Base-by-base conservation (phyloP, 1,140 invertebrate genomes). In the Drosophila ambigua region DNA sequence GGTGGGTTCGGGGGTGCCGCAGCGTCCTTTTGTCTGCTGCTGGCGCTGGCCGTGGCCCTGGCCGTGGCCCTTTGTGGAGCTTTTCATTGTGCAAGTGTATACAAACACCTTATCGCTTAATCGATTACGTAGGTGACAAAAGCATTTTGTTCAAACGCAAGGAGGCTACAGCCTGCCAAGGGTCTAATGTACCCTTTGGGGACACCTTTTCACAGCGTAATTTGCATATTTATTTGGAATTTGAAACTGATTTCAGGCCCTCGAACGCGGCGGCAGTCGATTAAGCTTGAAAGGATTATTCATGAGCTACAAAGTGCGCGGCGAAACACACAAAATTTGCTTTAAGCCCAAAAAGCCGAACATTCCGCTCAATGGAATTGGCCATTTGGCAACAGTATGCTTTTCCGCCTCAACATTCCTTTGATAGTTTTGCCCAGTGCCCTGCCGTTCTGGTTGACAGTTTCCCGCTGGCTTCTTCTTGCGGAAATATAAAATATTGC, bases 121-220 rank as follows among this genome's bases (percentile, higher is more conserved):
- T 87, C 82, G 82, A 87, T 87, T 88, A 72, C 71, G 85, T 82
- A 87, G 82, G 82, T 87, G 82, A 87, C 82, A 88, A 87, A 84
- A 88, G 62, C 80, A 79, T 61, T 72, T 67, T 59, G 20, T 44
- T 35, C 4, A 35, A 52, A 58, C 43, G 5, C 39, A 20, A 51
- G 28, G 46, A 23, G 23, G 2, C n/a, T 35, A 9, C 31, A 11
- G 4, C 46, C 8, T 8, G 48, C 16, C 23, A 7, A 11, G 57
- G 44, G 8, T 23, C 68, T 79, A 84, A 84, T 84, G 79, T 80
- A 69, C 64, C 77, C 68, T 84, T 78, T 75, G 20, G 82, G 69
- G 71, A 66, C 65, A 51, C 41, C 60, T 65, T 71, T 74, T 61
- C 74, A 41, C 57, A 24, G 20, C 26, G 61, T 26, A 54, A 72